These are phyloP conservation scores for Aegotheles bennettii DNA, from an alignment of 2,113 vertebrate genomes.

Conservation along the genomic window DNA sequence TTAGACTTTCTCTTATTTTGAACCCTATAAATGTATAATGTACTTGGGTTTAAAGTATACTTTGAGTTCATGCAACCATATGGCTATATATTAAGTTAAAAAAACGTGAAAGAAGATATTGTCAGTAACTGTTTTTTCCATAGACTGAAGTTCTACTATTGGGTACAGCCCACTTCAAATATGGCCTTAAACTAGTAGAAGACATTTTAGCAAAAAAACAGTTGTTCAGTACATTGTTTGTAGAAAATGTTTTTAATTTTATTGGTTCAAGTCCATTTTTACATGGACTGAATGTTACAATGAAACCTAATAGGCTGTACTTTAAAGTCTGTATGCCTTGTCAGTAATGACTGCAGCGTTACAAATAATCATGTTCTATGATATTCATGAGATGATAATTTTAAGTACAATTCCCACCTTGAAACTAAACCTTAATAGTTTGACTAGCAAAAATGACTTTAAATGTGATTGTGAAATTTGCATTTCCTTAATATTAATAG, in stretches of 20 bases:
- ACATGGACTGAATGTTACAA: not conserved
- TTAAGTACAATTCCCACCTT: slow-evolving; percentile 30
- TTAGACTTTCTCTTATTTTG: not conserved
- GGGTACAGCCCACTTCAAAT: not conserved
- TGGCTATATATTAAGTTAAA: not conserved
- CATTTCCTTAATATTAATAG: slow-evolving; percentile 55
- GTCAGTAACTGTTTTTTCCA: not conserved
- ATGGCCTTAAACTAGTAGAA: not conserved
- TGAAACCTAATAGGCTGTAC: not conserved
- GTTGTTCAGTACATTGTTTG: not conserved
- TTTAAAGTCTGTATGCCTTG: not conserved
- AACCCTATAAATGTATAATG: not conserved
- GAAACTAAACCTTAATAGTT: slow-evolving; percentile 44
- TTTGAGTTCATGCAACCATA: not conserved
- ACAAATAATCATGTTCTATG: slow-evolving; percentile 25
- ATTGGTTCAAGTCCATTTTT: not conserved
- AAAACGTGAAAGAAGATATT: not conserved
- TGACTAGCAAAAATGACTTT: slow-evolving; percentile 38
- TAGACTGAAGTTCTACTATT: not conserved
- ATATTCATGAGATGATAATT: slow-evolving; percentile 46
- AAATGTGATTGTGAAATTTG: slow-evolving; percentile 51
- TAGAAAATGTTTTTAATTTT: not conserved
- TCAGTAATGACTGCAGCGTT: not conserved
- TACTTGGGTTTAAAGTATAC: not conserved
- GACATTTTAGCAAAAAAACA: not conserved